phyloP scores from a whole-genome alignment of 2,113 vertebrate genomes.

The Rhea pennata region DNA sequence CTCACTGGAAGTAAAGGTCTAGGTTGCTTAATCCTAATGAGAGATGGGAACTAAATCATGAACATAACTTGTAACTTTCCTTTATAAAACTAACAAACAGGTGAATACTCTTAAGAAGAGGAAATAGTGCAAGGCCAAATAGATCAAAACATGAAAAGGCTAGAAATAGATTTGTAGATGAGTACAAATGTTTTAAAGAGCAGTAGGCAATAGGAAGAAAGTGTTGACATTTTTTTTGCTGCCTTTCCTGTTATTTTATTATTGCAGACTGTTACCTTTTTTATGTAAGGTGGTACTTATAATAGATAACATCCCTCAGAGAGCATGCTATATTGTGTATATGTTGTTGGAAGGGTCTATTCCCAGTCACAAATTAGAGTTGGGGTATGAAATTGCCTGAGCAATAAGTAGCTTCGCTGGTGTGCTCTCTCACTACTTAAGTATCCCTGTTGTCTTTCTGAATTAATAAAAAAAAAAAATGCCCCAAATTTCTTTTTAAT shows the following conservation, averaged over 20 bases:
- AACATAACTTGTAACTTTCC: background rate
- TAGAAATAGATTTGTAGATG: background rate
- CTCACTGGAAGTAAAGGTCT: background rate
- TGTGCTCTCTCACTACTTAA: background rate
- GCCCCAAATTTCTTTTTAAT: background rate
- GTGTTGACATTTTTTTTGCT: fast-evolving
- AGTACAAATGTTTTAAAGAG: background rate
- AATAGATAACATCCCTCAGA: background rate
- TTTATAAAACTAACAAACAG: background rate
- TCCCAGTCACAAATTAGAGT: background rate
- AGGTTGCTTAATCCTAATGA: background rate
- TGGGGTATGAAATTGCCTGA: background rate
- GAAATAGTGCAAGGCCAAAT: background rate
- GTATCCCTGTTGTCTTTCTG: background rate
- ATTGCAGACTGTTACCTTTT: background rate
- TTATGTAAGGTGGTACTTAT: background rate
- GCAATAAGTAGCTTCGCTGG: background rate
- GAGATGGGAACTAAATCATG: background rate
- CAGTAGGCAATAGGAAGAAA: background rate
- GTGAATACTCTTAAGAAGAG: background rate
- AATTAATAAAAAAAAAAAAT: too few relatives aligned
- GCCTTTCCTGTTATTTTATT: background rate
- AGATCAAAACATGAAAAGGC: background rate
- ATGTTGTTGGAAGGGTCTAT: background rate
- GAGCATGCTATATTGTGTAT: too few relatives aligned